Evolutionary conservation across 2,888 invertebrate species (phyloP), one percentile per base, ranked within the genome.

Genomic region (Pandemis corylana): DNA sequence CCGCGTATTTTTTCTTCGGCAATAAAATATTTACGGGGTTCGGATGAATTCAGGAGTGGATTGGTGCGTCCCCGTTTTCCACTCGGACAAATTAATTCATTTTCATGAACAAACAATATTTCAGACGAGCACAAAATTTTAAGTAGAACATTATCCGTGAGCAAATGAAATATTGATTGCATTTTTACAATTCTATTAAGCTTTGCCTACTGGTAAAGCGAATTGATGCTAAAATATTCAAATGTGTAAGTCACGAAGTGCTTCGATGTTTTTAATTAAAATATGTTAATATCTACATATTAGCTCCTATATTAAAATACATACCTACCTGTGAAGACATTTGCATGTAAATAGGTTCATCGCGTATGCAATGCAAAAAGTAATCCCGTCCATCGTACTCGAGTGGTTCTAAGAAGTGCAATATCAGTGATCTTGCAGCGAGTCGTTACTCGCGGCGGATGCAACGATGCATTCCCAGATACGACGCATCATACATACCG

Each of bases 21-120:
- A 87, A 89, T 94, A 94, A 94, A 94, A 94, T 92, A 92, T 94
- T 93, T 93, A 93, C 90, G 91, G 93, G 85, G 84, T 83, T 87
- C 84, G 83, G 88, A 91, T 92, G 90, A 90, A 91, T 92, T 87
- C 87, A 85, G 85, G 86, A 90, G 89, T 84, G 85, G 85, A 87
- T 87, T 82, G 81, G 81, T 71, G 79, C 85, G 85, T 85, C 85
- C 83, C 84, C 87, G 85, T 86, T 88, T 88, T 87, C 87, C 87
- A 86, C 87, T 89, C 83, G 83, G 83, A 83, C 83, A 87, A 89
- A 92, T 93, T 89, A 90, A 91, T 91, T 92, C 89, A 90, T 90
- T 91, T 89, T 88, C 88, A 87, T 89, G 88, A 87, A 89, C 86
- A 87, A 88, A 86, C 86, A 85, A 80, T 86, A 86, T 75, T 67